Evolutionary conservation across 2,888 invertebrate genomes (phyloP), one percentile per base, ranked within the genome.

Genomic region (Polyommatus iphigenia): DNA sequence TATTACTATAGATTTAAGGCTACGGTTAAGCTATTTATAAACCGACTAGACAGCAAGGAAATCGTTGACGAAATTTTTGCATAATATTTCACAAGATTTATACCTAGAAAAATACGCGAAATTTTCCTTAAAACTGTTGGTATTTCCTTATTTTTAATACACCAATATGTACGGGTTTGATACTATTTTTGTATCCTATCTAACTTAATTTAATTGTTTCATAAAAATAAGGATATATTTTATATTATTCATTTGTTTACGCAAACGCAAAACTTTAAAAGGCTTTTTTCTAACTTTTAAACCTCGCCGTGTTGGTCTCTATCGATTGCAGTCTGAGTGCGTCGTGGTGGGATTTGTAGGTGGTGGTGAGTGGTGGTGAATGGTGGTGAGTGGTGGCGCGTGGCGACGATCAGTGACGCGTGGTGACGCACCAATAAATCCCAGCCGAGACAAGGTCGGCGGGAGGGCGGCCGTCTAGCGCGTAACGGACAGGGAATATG

Each of bases 361-460:
- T 67, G 67, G 29, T 67, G 29, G 24, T 24, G 62, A 62, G 2
- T 67, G 29, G 67, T 62, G 24, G 20, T 10, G 10, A 62, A 13
- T 67, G 24, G 62, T 29, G 29, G 29, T 29, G 29, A 29, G 73
- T 73, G 24, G 46, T 41, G 46, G 46, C n/a, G 46, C 8, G 46
- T 46, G 72, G 18, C n/a, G 73, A 73, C 0, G 62, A 67, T 20
- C 1, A 15, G 67, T 67, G 67, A 67, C 67, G 67, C 2, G 29
- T 54, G 50, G 88, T 92, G 92, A 92, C 92, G 91, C 91, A 91
- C 89, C 88, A 90, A 91, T 90, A 92, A 92, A 91, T 91, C 90
- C 90, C 91, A 89, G 91, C 87, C 90, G 90, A 89, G 91, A 90
- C 92, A 92, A 93, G 93, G 93, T 92, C 93, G 91, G 87, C 85